Evolutionary conservation across 2,888 invertebrate genomes (phyloP), one percentile per base, ranked within the genome.

Genomic region (Oxyteleia sp.): DNA sequence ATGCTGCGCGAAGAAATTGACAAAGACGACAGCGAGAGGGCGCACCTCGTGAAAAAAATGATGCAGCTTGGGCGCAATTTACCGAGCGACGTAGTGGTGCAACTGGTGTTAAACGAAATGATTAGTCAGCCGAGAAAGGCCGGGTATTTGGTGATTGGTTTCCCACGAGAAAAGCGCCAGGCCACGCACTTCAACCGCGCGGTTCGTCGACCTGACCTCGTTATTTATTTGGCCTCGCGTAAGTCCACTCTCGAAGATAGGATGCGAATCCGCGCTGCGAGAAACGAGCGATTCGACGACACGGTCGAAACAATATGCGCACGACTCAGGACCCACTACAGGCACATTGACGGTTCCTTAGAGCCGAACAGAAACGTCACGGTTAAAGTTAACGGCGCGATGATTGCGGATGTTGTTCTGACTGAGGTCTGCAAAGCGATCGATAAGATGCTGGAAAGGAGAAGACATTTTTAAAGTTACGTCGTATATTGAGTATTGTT

Each of bases 131-230:
- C 83, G 26, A 71, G 63, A 8, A 47, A 85, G 1, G 13, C 51
- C 18, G 89, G 89, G n/a, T 91, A 87, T 57, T 45, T 90, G 32
- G 18, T 91, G 15, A 80, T 88, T 26, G 89, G 88, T 16, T 90
- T 90, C 64, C 88, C 89, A 2, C 68, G 88, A 15, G 83, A 87
- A 10, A 87, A 71, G 49, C 81, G 71, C 18, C 90, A 90, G 83
- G 86, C 86, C 16, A 74, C 53, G 16, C 69, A 81, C n/a, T 87
- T 86, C n/a, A 55, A 72, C 7, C 55, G 66, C 13, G 47, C 81
- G 8, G 74, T 87, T 16, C 79, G 83, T 16, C 43, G 51, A 15
- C 87, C 87, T 0, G 79, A 86, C 29, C 63, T 87, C 11, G 83
- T 83, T 18, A 55, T 86, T 43, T 79, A 85, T 69, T 59, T 88